A percentile compares a stretch with the other conserved stretches of the same genome.
Evolutionary conservation across 2,797 vertebrate species (phyloP).

Genomic region (Lacerta agilis): DNA sequence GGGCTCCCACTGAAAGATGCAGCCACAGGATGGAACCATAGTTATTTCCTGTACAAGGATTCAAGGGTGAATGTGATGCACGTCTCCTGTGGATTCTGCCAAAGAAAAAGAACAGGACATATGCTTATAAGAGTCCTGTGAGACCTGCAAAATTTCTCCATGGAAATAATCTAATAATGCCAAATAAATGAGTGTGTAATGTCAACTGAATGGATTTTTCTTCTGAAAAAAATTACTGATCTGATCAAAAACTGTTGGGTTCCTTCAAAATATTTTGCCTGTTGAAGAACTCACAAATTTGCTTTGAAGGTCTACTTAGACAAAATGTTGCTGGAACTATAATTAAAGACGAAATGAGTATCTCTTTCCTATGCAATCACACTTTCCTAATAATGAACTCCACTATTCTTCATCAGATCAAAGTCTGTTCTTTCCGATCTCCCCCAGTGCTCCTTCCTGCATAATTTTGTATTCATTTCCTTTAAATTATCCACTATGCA

Average conservation of each 20-base stretch:
- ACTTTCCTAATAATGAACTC: neutral
- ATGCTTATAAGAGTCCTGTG: neutral
- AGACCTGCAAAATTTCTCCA: neutral
- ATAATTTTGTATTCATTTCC: neutral
- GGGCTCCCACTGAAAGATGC: neutral
- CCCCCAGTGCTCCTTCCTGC: neutral
- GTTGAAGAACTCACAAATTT: neutral
- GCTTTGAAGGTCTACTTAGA: neutral
- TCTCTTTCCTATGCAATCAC: neutral
- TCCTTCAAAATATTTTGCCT: neutral
- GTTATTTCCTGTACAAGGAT: neutral
- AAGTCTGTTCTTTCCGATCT: neutral
- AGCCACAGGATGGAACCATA: neutral
- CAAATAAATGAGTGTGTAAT: neutral
- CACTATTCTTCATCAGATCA: neutral
- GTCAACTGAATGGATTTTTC: neutral
- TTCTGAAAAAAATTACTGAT: neutral
- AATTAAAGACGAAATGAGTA: neutral
- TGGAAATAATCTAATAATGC: neutral
- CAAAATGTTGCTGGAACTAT: neutral
- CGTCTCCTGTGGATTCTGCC: neutral
- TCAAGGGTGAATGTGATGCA: neutral
- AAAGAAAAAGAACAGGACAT: neutral
- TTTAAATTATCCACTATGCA: neutral
- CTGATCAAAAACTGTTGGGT: neutral